Evolutionary conservation across 2,888 invertebrate genomes (phyloP), one percentile per base, ranked within the genome.

Genomic region (Callyntrura guangdongensis): DNA sequence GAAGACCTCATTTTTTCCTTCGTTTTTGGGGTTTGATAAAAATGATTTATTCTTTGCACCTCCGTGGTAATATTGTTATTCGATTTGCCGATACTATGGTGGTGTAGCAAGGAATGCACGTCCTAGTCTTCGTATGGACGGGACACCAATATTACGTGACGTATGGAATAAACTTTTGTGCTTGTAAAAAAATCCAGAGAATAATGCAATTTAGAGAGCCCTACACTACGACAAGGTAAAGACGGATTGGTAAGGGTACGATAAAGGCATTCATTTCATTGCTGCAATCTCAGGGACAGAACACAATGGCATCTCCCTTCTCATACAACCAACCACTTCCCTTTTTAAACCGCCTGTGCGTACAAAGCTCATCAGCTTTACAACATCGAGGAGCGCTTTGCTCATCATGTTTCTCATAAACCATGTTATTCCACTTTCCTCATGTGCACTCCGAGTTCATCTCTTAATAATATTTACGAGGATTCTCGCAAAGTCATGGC

Each of bases 301-400:
- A 81, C 61, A 81, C 59, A 81, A 81, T 59, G 81, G 61, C 81
- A 61, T 81, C 81, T 61, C 61, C 36, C 81, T 2, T 14, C 17
- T 25, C 53, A n/a, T 25, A 25, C 6, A 12, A 27, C 27, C n/a
- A n/a, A 72, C 49, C 49, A 77, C 77, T 53, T 77, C 77, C 77
- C 77, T 77, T 77, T 77, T 53, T 77, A 20, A 77, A 53, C 17
- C 36, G 3, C 20, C 53, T 2, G 12, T n/a, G n/a, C n/a, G n/a
- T n/a, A n/a, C n/a, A 47, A n/a, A 72, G 14, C 45, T 36, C 45
- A 12, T 36, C 49, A 74, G 17, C 17, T 49, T 72, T 72, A 45
- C 45, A 17, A 22, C 14, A 36, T n/a, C 45, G 56, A 72, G 14
- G 17, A 27, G 53, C 59, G 5, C 56, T 20, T 49, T 47, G 20